Conservation (phyloP, 2,113 vertebrate genomes). For the Oreochromis spilurus region DNA sequence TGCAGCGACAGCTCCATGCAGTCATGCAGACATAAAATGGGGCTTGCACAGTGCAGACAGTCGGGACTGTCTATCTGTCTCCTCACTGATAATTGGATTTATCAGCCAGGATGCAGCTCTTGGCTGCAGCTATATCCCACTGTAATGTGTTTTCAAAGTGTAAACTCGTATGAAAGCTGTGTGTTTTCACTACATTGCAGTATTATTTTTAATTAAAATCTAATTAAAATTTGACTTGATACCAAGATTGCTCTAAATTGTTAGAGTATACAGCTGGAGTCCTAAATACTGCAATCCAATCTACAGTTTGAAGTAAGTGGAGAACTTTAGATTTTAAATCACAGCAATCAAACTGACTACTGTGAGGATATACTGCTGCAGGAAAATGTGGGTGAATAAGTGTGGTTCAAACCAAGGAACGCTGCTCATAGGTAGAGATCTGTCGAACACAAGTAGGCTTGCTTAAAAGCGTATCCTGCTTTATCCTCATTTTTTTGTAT, state of each 20-base stretch:
- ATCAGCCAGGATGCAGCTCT: neutral
- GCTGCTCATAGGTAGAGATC: neutral
- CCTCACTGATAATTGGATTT: slow-evolving; percentile 19
- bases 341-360: neutral
- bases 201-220: neutral
- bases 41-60: neutral
- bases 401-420: neutral
- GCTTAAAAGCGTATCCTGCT: neutral
- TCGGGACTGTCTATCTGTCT: slow-evolving; percentile 10
- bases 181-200: neutral
- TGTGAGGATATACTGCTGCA: neutral
- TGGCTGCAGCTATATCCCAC: neutral
- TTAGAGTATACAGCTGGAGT: neutral
- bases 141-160: neutral
- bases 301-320: neutral
- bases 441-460: neutral
- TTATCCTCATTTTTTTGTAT: neutral
- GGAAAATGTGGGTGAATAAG: neutral
- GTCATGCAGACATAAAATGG: neutral
- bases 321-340: neutral
- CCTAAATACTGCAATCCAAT: neutral
- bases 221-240: neutral
- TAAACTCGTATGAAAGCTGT: neutral
- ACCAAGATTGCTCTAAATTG: neutral
- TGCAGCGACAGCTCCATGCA: neutral